Percentiles rank a stretch among this genome's conserved stretches.
Conservation (phyloP, 2,888 invertebrate genomes). For the Lypha dubia region DNA sequence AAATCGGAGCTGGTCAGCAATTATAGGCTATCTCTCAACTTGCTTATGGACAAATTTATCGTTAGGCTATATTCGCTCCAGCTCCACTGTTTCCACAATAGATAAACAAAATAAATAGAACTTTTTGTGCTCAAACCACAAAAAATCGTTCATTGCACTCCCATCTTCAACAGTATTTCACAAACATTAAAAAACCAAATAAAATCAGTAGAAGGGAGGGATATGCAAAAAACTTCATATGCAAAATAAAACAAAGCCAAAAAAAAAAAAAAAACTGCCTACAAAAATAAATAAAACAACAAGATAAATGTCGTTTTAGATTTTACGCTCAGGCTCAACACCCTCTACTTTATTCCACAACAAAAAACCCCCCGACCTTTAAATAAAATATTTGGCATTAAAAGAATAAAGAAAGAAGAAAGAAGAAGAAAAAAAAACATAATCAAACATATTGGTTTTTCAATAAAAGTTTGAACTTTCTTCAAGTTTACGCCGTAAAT, state of each 20-base stretch:
- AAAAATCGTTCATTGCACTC: neutral
- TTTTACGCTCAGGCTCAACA: constrained; percentile 35
- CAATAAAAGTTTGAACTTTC: constrained; percentile 18
- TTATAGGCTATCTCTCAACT: no score
- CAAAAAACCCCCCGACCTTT: constrained; percentile 27
- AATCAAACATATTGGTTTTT: neutral
- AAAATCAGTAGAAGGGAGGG: neutral
- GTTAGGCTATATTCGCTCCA: no score
- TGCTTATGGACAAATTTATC: no score
- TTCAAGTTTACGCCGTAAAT: constrained; percentile 35
- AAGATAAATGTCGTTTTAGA: constrained; percentile 56
- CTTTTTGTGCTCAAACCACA: constrained; percentile 45
- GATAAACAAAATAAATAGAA: constrained; percentile 42
- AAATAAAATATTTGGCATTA: constrained; percentile 41
- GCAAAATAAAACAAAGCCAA: constrained; percentile 3
- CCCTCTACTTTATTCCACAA: constrained; percentile 2
- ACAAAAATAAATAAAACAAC: constrained; percentile 38
- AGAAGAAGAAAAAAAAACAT: constrained; percentile 1
- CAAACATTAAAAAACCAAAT: neutral
- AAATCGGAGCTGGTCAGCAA: no score
- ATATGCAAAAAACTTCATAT: neutral
- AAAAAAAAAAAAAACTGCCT: constrained; percentile 18
- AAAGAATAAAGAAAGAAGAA: constrained; percentile 1
- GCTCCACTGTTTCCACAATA: constrained; percentile 20
- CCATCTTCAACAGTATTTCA: constrained; percentile 29